These are phyloP conservation scores for Bombylius major DNA, from an alignment of 2,888 invertebrate genomes.

Conservation along the genomic window DNA sequence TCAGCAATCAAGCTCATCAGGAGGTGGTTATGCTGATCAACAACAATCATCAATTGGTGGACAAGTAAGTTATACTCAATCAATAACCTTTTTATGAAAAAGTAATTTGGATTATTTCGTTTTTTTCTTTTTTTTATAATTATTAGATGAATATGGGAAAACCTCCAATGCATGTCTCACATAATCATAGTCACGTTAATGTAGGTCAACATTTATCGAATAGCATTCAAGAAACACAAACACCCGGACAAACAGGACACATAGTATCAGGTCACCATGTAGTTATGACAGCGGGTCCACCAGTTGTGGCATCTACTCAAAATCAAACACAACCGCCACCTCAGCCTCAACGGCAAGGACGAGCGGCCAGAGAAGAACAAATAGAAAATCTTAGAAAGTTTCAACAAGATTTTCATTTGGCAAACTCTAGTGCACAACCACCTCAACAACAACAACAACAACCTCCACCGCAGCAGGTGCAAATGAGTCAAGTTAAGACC, in stretches of 20 bases:
- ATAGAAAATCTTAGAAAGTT: conserved; percentile 60
- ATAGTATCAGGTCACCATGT: conserved; percentile 11
- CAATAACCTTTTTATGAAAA: background rate
- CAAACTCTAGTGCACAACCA: conserved; percentile 21
- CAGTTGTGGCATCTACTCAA: background rate
- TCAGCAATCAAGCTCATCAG: conserved; percentile 19
- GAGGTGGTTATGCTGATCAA: conserved; percentile 24
- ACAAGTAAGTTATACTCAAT: background rate
- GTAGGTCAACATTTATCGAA: conserved; percentile 17
- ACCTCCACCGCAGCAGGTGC: conserved; percentile 20
- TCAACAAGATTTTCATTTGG: conserved; percentile 65
- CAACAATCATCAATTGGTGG: conserved; percentile 10
- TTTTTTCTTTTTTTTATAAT: background rate
- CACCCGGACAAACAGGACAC: conserved; percentile 4
- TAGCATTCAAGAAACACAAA: conserved; percentile 6
- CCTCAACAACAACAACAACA: conserved; percentile 17
- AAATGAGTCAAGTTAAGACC: conserved; percentile 21
- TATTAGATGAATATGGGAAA: conserved; percentile 22
- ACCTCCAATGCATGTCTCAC: conserved; percentile 23
- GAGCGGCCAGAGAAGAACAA: conserved; percentile 29
- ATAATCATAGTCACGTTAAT: conserved; percentile 19
- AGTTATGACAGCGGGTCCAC: background rate
- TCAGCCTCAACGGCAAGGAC: conserved; percentile 28
- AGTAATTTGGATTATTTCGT: background rate
- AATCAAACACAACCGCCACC: conserved; percentile 22